These are phyloP conservation scores for Prionace glauca DNA, from an alignment of 2,797 vertebrate genomes.

Conservation along the genomic window DNA sequence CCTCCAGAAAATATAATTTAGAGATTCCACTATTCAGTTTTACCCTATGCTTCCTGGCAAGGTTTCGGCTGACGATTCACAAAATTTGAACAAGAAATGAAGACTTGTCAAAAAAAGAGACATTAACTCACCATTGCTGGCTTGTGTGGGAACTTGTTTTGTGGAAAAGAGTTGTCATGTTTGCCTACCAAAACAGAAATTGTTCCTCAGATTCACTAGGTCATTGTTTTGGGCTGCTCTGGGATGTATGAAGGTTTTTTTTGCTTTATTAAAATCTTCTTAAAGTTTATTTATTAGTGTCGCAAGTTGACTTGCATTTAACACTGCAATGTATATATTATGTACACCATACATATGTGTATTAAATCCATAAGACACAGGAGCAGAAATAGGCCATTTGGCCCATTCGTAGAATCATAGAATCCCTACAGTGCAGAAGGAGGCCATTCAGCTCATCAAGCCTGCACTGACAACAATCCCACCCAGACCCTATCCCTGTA, in stretches of 20 bases:
- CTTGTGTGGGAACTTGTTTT: not conserved
- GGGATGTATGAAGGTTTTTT: not conserved
- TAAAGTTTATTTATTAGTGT: no score
- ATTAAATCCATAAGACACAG: not conserved
- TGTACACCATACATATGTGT: no score
- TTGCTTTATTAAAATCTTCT: no score
- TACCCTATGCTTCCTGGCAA: not conserved
- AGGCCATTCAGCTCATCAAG: no score
- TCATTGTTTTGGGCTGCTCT: not conserved
- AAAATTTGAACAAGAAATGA: not conserved
- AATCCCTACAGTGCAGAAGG: no score
- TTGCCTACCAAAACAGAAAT: not conserved
- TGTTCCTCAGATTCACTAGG: not conserved
- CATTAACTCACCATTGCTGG: not conserved
- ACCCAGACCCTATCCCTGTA: no score
- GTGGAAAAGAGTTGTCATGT: not conserved
- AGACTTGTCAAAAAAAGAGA: not conserved
- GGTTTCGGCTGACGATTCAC: not conserved
- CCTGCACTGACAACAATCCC: no score
- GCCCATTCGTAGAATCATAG: no score
- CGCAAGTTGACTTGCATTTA: no score
- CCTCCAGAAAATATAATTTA: not conserved
- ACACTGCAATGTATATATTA: not conserved
- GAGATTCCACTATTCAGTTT: not conserved
- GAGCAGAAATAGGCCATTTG: no score